Conservation (phyloP, 2,113 vertebrate genomes). For the Ginglymostoma cirratum region DNA sequence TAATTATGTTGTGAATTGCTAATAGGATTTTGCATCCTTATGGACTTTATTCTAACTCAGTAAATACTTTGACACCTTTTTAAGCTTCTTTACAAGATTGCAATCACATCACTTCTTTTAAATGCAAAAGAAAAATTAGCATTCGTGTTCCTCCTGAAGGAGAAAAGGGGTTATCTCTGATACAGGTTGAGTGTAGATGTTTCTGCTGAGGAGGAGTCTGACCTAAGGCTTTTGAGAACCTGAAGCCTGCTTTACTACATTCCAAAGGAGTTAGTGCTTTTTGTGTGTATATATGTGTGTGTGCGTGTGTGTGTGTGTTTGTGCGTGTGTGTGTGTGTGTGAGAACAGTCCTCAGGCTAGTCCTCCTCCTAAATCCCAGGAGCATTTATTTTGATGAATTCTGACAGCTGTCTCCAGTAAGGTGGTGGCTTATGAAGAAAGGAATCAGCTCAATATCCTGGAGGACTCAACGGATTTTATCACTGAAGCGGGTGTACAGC, state of each 20-base stretch:
- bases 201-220: background rate
- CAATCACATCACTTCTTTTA: background rate
- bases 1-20: constrained; percentile 27
- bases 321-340: too few species aligned
- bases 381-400: constrained; percentile 36
- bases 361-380: constrained; percentile 20
- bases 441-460: constrained; percentile 9
- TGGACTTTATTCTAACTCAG: background rate
- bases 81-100: constrained; percentile 32
- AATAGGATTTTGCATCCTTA: constrained; percentile 13
- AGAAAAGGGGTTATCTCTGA: too few species aligned
- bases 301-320: too few species aligned
- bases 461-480: constrained; percentile 18
- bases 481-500: background rate
- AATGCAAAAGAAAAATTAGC: background rate
- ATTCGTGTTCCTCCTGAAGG: background rate
- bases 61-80: constrained; percentile 22
- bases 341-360: constrained; percentile 21
- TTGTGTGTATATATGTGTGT: background rate
- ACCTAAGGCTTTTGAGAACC: constrained; percentile 16
- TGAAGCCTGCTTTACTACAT: constrained; percentile 32
- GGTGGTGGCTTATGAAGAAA: constrained; percentile 28
- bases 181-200: background rate
- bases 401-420: constrained; percentile 34
- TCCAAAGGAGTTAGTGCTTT: constrained; percentile 28